Percentiles rank a stretch among this genome's conserved stretches.
These are phyloP conservation scores for Conus betulinus DNA, from an alignment of 1,140 invertebrate species.

Conservation along the genomic window DNA sequence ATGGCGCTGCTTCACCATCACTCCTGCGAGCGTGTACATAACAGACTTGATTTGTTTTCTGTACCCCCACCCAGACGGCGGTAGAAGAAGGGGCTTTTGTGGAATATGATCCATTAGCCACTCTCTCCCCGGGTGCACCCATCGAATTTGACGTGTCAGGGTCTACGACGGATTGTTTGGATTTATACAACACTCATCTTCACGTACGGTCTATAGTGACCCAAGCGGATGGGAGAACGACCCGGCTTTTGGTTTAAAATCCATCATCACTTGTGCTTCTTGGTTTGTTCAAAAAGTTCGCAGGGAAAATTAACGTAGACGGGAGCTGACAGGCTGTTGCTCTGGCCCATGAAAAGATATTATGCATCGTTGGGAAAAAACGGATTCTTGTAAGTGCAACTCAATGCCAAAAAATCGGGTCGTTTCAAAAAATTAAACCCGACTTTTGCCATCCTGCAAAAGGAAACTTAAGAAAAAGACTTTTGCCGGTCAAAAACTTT, in stretches of 20 bases:
- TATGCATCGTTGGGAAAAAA: constrained; percentile 9
- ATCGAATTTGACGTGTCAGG: too few relatives aligned
- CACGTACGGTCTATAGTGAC: too few relatives aligned
- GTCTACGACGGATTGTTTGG: neutral
- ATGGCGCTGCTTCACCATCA: too few relatives aligned
- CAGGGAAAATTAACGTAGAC: neutral
- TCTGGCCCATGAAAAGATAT: neutral
- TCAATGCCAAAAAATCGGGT: too few relatives aligned
- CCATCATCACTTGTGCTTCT: neutral
- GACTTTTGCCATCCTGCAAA: neutral
- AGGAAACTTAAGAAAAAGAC: neutral
- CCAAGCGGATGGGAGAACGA: neutral
- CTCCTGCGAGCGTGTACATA: too few relatives aligned
- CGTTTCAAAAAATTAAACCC: constrained; percentile 4
- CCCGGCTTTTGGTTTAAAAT: neutral
- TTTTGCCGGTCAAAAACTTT: constrained; percentile 5
- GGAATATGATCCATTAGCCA: neutral
- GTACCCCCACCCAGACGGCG: neutral
- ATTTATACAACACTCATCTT: too few relatives aligned
- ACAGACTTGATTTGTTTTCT: neutral
- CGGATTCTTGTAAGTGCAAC: constrained; percentile 15
- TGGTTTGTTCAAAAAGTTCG: constrained; percentile 8
- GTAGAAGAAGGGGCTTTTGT: neutral
- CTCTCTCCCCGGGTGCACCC: too few relatives aligned
- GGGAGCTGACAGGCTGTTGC: neutral